Evolutionary conservation across 1,140 invertebrate species (phyloP), one percentile per base, ranked within the genome.

Genomic region (Globodera ellingtonae): DNA sequence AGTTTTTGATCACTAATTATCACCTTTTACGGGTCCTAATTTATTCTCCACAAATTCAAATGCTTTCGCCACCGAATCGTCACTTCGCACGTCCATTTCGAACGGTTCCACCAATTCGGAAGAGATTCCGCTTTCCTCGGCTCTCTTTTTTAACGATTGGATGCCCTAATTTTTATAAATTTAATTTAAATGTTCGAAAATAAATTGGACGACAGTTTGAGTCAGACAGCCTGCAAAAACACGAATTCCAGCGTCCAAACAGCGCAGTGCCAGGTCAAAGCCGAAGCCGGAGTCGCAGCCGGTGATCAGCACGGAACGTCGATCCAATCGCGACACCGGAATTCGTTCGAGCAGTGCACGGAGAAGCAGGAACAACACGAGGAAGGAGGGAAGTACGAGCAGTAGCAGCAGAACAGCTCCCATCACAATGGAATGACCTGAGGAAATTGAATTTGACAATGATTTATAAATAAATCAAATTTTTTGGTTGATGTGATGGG

Each of bases 221-320:
- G 85, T 84, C 24, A 84, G 46, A 47, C 83, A 84, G 6, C 66
- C 84, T 50, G 83, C 83, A 65, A 86, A 84, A 18, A 84, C 83
- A n/a, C 46, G 56, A 82, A 84, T 87, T n/a, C 83, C 83, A 21
- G 84, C 69, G 13, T 21, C 13, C 59, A 84, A 44, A 72, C 83
- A 84, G 48, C 78, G 79, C 47, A 84, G 15, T 5, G 83, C 83
- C 47, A 84, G 75, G 44, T 82, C 79, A 50, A 71, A 56, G 21
- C 83, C 83, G 72, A 84, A 84, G 21, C 83, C 83, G 18, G 66
- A 70, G 66, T 67, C 72, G 46, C 78, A 81, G 6, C 83, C 83
- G 18, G 81, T 83, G n/a, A 84, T 85, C 46, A 84, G 59, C 6
- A 84, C 83, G 9, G 83, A n/a, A 66, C 85, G 84, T 13, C 52